These are phyloP conservation scores for Cyprinodon tularosa DNA, from an alignment of 2,113 vertebrate species.

Conservation along the genomic window DNA sequence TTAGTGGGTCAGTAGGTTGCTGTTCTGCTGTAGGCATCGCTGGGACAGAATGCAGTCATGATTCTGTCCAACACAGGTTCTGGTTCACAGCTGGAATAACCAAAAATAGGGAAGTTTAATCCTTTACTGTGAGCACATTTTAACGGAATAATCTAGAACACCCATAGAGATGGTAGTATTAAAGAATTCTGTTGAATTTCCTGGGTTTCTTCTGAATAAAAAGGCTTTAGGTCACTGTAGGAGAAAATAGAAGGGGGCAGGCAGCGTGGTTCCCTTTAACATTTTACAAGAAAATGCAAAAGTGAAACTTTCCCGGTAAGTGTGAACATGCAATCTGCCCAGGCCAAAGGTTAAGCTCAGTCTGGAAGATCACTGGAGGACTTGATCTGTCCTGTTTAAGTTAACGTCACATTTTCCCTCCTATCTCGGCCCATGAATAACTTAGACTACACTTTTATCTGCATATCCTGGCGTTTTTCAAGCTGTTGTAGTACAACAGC, in stretches of 20 bases:
- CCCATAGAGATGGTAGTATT: background rate
- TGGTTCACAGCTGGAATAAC: background rate
- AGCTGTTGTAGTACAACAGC: background rate
- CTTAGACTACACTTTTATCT: too few relatives aligned
- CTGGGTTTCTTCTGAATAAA: background rate
- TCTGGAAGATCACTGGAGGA: background rate
- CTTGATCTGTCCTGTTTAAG: background rate
- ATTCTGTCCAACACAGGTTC: background rate
- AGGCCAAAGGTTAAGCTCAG: too few relatives aligned
- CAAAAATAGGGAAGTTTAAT: background rate
- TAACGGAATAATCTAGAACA: background rate
- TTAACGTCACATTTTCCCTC: background rate
- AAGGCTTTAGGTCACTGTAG: background rate
- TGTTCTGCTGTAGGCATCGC: constrained; percentile 27
- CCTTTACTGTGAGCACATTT: background rate
- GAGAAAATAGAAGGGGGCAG: background rate
- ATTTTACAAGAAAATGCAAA: background rate
- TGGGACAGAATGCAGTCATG: constrained; percentile 1
- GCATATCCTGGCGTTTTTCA: background rate
- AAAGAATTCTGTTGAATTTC: background rate
- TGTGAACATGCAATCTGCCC: background rate
- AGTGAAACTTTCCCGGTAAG: background rate
- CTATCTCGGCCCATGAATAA: background rate
- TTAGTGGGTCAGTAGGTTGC: constrained; percentile 44
- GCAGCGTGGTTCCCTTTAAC: background rate